phyloP scores from a whole-genome alignment of 2,113 vertebrate genomes.

The Psettodes erumei region DNA sequence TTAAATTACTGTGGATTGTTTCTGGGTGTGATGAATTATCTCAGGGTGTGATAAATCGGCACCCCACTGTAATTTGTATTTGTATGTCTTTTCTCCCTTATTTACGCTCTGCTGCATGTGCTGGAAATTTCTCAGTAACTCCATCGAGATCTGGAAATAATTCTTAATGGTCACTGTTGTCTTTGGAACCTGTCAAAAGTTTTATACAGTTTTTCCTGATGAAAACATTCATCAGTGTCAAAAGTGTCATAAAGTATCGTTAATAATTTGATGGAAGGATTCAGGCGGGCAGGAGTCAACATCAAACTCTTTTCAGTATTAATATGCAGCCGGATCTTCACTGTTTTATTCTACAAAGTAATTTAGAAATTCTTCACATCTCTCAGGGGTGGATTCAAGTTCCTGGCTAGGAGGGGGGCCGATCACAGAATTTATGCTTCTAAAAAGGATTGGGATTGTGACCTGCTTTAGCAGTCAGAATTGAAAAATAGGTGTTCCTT shows the following conservation, averaged over 20 bases:
- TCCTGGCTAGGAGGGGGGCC: too few species aligned
- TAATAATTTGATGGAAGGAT: too few species aligned
- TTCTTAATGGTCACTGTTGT: conserved; percentile 15
- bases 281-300: too few species aligned
- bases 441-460: too few species aligned
- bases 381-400: too few species aligned
- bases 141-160: conserved; percentile 36
- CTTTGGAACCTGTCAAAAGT: conserved; percentile 32
- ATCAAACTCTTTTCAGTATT: too few species aligned
- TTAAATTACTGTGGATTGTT: conserved; percentile 63
- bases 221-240: not conserved
- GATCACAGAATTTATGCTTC: too few species aligned
- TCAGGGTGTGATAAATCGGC: conserved; percentile 73
- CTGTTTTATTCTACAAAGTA: too few species aligned
- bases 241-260: not conserved
- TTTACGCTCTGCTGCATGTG: conserved; percentile 68
- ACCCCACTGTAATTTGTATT: conserved; percentile 72
- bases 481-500: too few species aligned
- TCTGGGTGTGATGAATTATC: conserved; percentile 61
- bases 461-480: too few species aligned
- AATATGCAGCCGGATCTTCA: too few species aligned
- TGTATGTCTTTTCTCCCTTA: conserved; percentile 76
- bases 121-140: conserved; percentile 56
- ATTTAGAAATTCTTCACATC: too few species aligned
- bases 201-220: conserved; percentile 5